Evolutionary conservation across 2,113 vertebrate genomes (phyloP).

Genomic region (Aspidoscelis tigris): DNA sequence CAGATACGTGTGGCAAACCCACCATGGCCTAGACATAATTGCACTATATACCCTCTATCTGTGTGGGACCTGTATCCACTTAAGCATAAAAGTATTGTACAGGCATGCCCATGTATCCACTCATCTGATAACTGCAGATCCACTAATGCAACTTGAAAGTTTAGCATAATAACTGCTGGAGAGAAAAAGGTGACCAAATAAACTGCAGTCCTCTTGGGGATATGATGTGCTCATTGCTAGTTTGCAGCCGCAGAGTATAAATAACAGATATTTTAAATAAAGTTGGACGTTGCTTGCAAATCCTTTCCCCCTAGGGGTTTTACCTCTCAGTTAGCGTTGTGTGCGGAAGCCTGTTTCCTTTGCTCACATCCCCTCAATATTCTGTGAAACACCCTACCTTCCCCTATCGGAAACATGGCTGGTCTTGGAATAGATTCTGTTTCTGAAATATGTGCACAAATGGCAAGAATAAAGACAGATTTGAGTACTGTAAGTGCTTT

Average conservation of each 20-base stretch:
- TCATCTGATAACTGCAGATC: no score
- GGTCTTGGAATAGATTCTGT: not conserved
- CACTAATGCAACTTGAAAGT: not conserved
- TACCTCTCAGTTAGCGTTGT: not conserved
- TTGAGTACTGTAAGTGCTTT: slow-evolving; percentile 17
- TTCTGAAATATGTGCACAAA: not conserved
- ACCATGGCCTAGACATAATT: no score
- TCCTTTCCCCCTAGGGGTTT: not conserved
- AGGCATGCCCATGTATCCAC: no score
- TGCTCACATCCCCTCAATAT: not conserved
- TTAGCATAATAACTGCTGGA: not conserved
- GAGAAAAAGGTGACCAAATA: slow-evolving; percentile 13
- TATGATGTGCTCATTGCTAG: not conserved
- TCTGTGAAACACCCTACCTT: not conserved
- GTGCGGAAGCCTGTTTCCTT: not conserved
- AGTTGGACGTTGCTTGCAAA: not conserved
- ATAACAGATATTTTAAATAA: slow-evolving; percentile 8
- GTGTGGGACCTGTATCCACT: no score
- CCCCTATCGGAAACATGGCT: slow-evolving; percentile 1
- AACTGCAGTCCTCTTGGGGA: not conserved
- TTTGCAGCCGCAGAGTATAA: slow-evolving; percentile 9
- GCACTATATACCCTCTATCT: no score
- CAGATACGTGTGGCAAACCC: no score
- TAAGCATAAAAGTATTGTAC: no score
- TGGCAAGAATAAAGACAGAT: slow-evolving; percentile 29